Evolutionary conservation across 2,797 vertebrate genomes (phyloP).

Genomic region (Pygocentrus nattereri): DNA sequence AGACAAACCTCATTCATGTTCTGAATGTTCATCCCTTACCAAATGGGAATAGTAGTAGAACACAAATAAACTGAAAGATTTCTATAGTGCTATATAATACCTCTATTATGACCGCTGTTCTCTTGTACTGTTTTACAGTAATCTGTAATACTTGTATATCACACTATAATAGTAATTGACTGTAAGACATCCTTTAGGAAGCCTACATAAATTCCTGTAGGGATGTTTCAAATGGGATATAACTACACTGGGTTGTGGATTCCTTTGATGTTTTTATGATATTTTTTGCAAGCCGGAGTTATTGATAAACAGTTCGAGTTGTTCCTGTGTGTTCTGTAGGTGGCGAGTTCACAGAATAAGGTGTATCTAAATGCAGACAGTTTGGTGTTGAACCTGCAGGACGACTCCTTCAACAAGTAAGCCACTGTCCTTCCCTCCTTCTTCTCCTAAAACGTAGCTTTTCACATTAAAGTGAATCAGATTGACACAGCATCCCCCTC

Average conservation of each 20-base stretch:
- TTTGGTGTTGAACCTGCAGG: constrained; percentile 92
- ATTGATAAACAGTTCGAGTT: too few relatives aligned
- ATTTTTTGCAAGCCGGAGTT: too few relatives aligned
- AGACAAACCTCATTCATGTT: not conserved
- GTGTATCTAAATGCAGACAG: constrained; percentile 93
- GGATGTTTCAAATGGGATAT: too few relatives aligned
- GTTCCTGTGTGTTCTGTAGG: constrained; percentile 70
- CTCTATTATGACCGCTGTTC: too few relatives aligned
- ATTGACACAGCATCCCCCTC: too few relatives aligned
- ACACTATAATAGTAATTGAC: not conserved
- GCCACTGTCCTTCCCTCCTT: constrained; percentile 1
- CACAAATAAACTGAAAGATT: too few relatives aligned
- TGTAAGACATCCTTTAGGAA: too few relatives aligned
- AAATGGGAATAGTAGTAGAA: too few relatives aligned
- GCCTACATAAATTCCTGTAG: too few relatives aligned
- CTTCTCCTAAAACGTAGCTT: not conserved
- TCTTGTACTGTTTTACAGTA: not conserved
- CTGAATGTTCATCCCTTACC: not conserved
- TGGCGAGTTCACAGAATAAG: constrained; percentile 89
- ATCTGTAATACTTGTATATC: not conserved
- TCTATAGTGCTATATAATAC: too few relatives aligned
- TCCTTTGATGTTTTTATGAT: too few relatives aligned
- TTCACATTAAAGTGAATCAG: not conserved
- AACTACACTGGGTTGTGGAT: too few relatives aligned
- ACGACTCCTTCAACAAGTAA: constrained; percentile 85